A percentile compares a stretch with the other conserved stretches of the same genome.
Conservation (phyloP, 2,113 vertebrate genomes). For the Psilopogon haemacephalus region DNA sequence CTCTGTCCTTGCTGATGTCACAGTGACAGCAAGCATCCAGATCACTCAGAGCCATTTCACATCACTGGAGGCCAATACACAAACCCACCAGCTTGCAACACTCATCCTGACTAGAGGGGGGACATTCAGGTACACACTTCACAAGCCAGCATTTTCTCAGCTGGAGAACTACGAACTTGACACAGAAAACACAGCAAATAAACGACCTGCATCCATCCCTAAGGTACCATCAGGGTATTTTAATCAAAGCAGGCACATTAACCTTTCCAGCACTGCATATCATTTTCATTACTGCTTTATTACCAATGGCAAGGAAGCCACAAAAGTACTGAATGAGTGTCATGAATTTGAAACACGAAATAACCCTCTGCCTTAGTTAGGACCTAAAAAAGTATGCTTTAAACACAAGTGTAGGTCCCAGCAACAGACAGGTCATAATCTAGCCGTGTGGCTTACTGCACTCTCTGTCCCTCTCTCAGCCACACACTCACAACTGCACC, state of each 20-base stretch:
- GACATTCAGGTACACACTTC: neutral
- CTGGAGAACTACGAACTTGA: neutral
- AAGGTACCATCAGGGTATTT: neutral
- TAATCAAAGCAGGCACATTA: neutral
- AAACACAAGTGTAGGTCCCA: neutral
- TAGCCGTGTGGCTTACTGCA: neutral
- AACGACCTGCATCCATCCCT: neutral
- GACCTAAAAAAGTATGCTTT: neutral
- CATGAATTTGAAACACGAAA: neutral
- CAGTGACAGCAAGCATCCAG: rapidly evolving
- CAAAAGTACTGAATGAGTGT: neutral
- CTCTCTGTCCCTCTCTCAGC: neutral
- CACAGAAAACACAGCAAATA: neutral
- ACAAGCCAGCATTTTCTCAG: neutral
- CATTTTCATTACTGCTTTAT: conserved; percentile 14
- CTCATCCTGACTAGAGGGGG: neutral
- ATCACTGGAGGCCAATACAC: neutral
- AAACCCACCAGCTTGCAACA: neutral
- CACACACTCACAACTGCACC: neutral
- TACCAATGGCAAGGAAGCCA: neutral
- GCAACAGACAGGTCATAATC: neutral
- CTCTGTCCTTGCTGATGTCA: neutral
- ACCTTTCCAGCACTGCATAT: neutral
- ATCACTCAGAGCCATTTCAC: neutral
- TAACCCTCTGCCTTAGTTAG: neutral